Percentiles rank a stretch among this genome's conserved stretches.
Evolutionary conservation across 1,140 invertebrate species (phyloP).

Genomic region (Physella acuta): DNA sequence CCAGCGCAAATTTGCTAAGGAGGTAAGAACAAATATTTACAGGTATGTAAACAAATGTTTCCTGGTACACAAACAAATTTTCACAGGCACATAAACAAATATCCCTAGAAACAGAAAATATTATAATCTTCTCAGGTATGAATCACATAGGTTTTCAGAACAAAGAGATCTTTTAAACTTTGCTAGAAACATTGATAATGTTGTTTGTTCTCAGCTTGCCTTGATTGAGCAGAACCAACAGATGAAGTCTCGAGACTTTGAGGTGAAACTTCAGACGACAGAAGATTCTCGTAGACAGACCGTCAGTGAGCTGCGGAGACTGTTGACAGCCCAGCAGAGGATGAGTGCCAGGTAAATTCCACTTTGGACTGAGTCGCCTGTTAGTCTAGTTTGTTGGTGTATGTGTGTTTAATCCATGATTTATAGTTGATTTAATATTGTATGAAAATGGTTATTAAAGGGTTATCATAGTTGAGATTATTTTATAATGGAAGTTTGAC

Average conservation of each 20-base stretch:
- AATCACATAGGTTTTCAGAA: too few species aligned
- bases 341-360: constrained; percentile 56
- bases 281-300: constrained; percentile 52
- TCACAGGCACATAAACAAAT: too few species aligned
- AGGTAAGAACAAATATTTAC: constrained; percentile 44
- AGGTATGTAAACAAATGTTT: not conserved
- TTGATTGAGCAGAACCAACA: constrained; percentile 51
- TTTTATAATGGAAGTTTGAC: not conserved
- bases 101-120: too few species aligned
- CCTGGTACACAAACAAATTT: too few species aligned
- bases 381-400: constrained; percentile 10
- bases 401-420: too few species aligned
- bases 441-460: not conserved
- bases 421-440: too few species aligned
- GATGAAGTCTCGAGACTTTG: constrained; percentile 48
- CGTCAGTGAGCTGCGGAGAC: constrained; percentile 47
- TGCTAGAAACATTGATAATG: too few species aligned
- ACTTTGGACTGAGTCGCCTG: too few species aligned
- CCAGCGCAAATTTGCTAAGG: constrained; percentile 50
- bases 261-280: constrained; percentile 51
- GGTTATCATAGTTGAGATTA: not conserved
- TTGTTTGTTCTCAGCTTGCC: constrained; percentile 39
- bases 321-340: constrained; percentile 55
- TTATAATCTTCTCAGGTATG: too few species aligned
- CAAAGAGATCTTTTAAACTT: too few species aligned